Conservation (phyloP, 2,797 vertebrate genomes). For the Nasua narica region DNA sequence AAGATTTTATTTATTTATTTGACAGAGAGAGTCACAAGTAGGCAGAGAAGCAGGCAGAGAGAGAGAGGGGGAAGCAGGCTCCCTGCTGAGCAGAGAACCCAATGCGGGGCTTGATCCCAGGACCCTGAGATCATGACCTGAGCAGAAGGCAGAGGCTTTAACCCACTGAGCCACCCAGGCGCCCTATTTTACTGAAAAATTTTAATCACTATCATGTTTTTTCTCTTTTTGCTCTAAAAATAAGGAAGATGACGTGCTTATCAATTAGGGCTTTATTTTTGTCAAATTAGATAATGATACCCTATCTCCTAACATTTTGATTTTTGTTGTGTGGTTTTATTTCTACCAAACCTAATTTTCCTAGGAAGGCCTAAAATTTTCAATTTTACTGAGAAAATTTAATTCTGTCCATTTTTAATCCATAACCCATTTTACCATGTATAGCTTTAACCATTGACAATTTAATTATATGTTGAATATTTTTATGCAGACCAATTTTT, state of each 20-base stretch:
- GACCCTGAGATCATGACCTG: no score
- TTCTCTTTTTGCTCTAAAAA: neutral
- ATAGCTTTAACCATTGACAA: neutral
- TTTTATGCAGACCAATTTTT: neutral
- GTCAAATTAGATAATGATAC: neutral
- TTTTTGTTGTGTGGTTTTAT: slow-evolving; percentile 1
- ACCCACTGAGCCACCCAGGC: no score
- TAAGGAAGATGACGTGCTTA: neutral
- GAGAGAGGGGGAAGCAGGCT: no score
- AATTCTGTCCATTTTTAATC: slow-evolving; percentile 8
- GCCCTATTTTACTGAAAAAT: neutral
- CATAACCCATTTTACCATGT: neutral
- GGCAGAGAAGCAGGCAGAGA: no score
- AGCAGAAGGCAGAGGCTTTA: no score
- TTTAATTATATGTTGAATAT: slow-evolving; percentile 21
- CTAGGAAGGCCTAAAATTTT: neutral
- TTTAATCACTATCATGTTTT: neutral
- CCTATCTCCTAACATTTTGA: neutral
- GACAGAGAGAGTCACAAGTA: no score
- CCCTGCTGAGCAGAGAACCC: no score
- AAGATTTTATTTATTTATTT: no score
- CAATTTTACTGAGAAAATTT: neutral
- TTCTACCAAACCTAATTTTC: neutral
- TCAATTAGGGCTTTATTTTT: neutral
- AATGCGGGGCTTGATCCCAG: no score